Evolutionary conservation across 2,888 invertebrate genomes (phyloP), one percentile per base, ranked within the genome.

Genomic region (Phymatocera aterrima): DNA sequence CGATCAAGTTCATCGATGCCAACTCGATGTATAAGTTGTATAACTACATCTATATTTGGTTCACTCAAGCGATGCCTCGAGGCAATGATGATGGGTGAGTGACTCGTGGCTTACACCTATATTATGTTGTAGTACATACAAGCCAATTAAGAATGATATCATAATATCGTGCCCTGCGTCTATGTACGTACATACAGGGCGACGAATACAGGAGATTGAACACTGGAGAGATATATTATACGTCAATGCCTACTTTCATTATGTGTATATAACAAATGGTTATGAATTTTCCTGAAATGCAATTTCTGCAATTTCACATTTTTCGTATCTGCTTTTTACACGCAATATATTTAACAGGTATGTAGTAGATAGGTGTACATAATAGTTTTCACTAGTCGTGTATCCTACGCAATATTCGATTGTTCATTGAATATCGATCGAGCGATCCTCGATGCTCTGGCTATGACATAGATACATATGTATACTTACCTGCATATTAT

Each of bases 81-180:
- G 68, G 43, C 65, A 10, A 65, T 43, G 65, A 37, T 65, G 65
- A 37, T 65, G 65, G 40, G 43, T 28, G 65, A 65, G 24, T 65
- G 40, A 43, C 65, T 65, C n/a, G 4, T 43, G 24, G 28, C 24
- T 24, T 24, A 46, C n/a, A n/a, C n/a, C n/a, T 15, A 31, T n/a
- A 51, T 15, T 12, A 51, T n/a, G n/a, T n/a, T n/a, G 51, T 12
- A 3, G 4, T 40, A 40, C 4, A 51, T 4, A 4, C 51, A 51
- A 51, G 51, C 51, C 6, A n/a, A 51, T 12, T 12, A 51, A 51
- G 12, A 15, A 18, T 3, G 3, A 15, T 12, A 15, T 4, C 4
- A 40, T 40, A 4, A 40, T 8, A 40, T 40, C 40, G n/a, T n/a
- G 40, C 40, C 40, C 40, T 40, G 40, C 40, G 40, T 8, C 40